A percentile compares a stretch with the other conserved stretches of the same genome.
Conservation (phyloP, 2,797 vertebrate genomes). For the Melanotaenia pygmaea region DNA sequence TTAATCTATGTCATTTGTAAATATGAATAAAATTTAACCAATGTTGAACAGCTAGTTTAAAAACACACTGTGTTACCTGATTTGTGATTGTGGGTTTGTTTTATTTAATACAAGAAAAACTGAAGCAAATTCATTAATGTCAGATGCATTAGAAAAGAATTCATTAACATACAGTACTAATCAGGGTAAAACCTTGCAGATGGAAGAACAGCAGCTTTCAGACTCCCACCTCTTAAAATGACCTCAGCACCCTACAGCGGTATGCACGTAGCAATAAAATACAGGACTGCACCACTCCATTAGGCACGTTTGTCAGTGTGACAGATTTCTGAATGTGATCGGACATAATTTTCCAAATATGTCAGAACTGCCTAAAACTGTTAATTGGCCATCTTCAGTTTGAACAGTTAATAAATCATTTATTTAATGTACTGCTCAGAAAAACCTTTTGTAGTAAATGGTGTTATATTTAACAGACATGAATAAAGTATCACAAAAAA, state of each 20-base stretch:
- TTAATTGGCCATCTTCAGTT: not conserved
- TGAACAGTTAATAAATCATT: not conserved
- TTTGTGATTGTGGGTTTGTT: not conserved
- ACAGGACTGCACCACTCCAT: no score
- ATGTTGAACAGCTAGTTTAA: no score
- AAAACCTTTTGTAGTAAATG: no score
- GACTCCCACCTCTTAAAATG: not conserved
- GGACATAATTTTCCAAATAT: no score
- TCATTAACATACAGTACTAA: not conserved
- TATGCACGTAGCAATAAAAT: no score
- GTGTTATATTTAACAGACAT: no score
- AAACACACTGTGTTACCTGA: not conserved
- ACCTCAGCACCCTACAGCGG: not conserved
- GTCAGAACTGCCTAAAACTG: no score
- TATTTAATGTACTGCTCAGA: not conserved
- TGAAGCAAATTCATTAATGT: not conserved
- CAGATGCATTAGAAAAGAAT: not conserved
- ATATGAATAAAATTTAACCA: conserved; percentile 5
- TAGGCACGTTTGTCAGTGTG: no score
- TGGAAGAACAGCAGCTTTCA: not conserved
- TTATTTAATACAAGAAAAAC: not conserved
- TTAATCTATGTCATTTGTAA: conserved; percentile 12
- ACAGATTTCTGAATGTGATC: no score
- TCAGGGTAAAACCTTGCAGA: not conserved
- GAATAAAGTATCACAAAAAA: no score